Evolutionary conservation across 2,888 invertebrate genomes (phyloP).

Genomic region (Lepeophtheirus nordmannii): DNA sequence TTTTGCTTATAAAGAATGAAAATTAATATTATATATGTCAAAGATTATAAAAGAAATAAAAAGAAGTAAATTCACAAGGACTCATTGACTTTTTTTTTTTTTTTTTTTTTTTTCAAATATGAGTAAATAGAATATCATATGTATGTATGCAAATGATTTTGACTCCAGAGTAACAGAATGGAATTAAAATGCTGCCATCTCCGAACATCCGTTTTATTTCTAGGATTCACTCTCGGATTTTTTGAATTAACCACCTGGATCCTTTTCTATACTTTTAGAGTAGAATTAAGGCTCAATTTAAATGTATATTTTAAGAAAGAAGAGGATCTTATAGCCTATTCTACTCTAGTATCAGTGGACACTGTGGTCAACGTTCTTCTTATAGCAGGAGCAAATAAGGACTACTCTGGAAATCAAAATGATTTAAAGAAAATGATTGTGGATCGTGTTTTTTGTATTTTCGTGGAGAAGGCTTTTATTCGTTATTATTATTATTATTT

Average conservation of each 20-base stretch:
- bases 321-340: not conserved
- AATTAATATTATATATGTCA: too few species aligned
- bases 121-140: too few species aligned
- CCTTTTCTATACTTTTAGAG: constrained; percentile 11
- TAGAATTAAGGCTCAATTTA: not conserved
- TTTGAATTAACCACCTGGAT: constrained; percentile 15
- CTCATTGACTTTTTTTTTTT: too few species aligned
- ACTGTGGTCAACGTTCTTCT: constrained; percentile 15
- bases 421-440: constrained; percentile 14
- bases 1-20: too few species aligned
- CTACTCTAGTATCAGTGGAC: constrained; percentile 9
- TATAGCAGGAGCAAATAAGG: constrained; percentile 20
- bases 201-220: constrained; percentile 20
- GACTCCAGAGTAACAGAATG: not conserved
- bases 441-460: not conserved
- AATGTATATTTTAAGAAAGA: not conserved
- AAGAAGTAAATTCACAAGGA: too few species aligned
- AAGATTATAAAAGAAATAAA: too few species aligned
- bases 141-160: too few species aligned
- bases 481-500: not conserved
- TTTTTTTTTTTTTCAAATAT: too few species aligned
- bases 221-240: constrained; percentile 19
- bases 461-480: not conserved
- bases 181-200: constrained; percentile 11
- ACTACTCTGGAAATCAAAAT: constrained; percentile 19